These are phyloP conservation scores for Hyla sarda DNA, from an alignment of 2,113 vertebrate genomes.

Conservation along the genomic window DNA sequence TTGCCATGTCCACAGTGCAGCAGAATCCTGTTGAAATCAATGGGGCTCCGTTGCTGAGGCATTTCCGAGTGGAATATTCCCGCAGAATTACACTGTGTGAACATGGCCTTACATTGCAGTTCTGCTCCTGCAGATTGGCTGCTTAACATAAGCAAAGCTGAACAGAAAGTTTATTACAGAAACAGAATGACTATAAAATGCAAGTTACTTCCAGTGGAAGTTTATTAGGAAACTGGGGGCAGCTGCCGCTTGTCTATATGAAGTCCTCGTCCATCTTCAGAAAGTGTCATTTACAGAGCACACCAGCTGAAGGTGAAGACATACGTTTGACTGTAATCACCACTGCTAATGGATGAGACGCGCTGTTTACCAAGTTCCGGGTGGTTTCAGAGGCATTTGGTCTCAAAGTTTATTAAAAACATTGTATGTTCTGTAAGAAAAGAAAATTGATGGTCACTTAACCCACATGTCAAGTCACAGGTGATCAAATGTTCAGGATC, in stretches of 20 bases:
- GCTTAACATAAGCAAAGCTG: too few species aligned
- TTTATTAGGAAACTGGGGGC: too few species aligned
- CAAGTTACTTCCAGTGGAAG: too few species aligned
- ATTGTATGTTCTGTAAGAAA: not conserved
- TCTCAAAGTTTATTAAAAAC: not conserved
- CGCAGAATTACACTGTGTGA: too few species aligned
- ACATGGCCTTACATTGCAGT: too few species aligned
- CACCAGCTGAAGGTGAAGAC: not conserved
- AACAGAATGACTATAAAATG: too few species aligned
- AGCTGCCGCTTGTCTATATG: not conserved
- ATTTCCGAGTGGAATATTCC: too few species aligned
- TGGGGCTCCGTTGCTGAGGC: too few species aligned
- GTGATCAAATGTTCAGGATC: slow-evolving; percentile 1
- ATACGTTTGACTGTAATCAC: not conserved
- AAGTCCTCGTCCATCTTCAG: not conserved
- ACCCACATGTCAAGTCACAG: not conserved
- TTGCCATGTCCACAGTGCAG: too few species aligned
- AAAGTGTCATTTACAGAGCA: not conserved
- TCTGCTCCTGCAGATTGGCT: too few species aligned
- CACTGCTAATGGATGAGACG: not conserved
- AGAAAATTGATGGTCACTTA: not conserved
- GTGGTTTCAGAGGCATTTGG: slow-evolving; percentile 5
- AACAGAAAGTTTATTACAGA: too few species aligned
- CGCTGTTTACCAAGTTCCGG: not conserved
- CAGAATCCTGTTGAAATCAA: too few species aligned